Conservation (phyloP, 2,113 vertebrate genomes). For the Picathartes gymnocephalus region DNA sequence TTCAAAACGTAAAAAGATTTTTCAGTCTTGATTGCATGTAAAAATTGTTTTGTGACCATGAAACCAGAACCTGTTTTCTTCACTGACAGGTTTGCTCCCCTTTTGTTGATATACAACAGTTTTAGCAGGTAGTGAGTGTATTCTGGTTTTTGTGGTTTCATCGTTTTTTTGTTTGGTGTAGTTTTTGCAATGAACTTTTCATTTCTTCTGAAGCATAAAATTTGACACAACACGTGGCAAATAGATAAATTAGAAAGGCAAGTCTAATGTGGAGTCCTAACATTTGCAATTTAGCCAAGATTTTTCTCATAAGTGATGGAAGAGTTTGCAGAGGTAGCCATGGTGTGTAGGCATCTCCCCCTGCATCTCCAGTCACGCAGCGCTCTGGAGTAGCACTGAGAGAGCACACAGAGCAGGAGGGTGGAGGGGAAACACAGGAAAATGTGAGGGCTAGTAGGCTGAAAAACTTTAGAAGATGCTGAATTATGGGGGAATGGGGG, state of each 20-base stretch:
- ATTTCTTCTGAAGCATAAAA: neutral
- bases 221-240: neutral
- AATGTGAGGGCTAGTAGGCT: neutral
- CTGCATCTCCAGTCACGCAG: neutral
- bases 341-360: neutral
- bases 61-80: neutral
- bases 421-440: neutral
- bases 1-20: neutral
- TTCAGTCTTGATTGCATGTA: neutral
- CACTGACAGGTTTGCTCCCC: neutral
- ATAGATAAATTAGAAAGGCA: neutral
- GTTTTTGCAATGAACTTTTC: neutral
- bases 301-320: neutral
- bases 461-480: neutral
- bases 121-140: neutral
- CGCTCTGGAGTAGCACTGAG: rapidly evolving
- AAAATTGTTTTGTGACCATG: neutral
- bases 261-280: neutral
- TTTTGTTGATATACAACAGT: neutral
- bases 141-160: neutral
- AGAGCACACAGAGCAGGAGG: neutral
- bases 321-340: neutral
- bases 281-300: neutral
- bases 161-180: neutral
- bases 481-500: neutral